Evolutionary conservation across 2,113 vertebrate species (phyloP).

Genomic region (Leuciscus idus): DNA sequence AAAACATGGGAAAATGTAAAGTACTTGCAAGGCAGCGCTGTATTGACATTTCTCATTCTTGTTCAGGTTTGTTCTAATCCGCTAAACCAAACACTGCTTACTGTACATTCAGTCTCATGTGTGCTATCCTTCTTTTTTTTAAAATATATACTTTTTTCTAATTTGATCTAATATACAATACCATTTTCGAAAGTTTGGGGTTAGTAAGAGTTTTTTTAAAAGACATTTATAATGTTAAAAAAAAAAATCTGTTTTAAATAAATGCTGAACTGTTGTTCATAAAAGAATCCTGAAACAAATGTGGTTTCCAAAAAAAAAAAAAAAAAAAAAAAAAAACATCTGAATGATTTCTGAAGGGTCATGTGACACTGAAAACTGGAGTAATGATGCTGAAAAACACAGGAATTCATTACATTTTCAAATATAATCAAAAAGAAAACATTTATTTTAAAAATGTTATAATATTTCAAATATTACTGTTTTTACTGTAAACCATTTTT

Average conservation of each 20-base stretch:
- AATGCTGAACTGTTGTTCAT: not conserved
- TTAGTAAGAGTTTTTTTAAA: too few relatives aligned
- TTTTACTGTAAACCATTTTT: not conserved
- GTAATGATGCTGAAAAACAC: not conserved
- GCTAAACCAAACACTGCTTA: not conserved
- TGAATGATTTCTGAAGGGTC: not conserved
- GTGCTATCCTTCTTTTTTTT: too few relatives aligned
- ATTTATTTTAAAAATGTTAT: not conserved
- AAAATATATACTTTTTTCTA: too few relatives aligned
- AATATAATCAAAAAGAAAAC: not conserved
- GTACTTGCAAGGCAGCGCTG: conserved; percentile 2
- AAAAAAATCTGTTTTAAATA: not conserved
- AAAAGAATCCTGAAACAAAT: not conserved
- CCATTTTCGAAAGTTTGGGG: too few relatives aligned
- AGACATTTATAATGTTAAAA: not conserved
- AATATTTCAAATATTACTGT: not conserved
- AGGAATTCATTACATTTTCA: not conserved
- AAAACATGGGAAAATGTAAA: not conserved
- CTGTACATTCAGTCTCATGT: too few relatives aligned
- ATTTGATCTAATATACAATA: too few relatives aligned
- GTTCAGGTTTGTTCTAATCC: not conserved
- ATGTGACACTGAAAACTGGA: not conserved
- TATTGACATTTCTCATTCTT: not conserved
- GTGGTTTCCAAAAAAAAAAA: not conserved
- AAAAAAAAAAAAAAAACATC: too few relatives aligned